Conservation (phyloP, 2,113 vertebrate species). For the Forbesichthys papilliferus region DNA sequence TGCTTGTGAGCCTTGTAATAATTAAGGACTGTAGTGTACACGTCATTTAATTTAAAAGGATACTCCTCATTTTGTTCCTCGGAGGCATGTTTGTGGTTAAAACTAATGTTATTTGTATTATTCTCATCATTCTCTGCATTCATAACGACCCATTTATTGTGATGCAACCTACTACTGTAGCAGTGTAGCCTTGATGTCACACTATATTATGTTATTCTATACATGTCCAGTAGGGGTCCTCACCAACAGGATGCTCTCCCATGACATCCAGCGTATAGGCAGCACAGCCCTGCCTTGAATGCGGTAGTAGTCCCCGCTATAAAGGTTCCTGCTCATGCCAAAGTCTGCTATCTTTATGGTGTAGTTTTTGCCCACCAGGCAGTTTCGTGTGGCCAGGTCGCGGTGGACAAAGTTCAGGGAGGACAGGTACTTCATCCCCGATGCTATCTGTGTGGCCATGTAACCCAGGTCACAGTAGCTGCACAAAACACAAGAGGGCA, state of each 20-base stretch:
- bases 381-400: slow-evolving; percentile 95
- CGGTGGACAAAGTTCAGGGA: slow-evolving; percentile 97
- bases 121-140: no score
- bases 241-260: slow-evolving; percentile 98
- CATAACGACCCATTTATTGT: no score
- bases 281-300: slow-evolving; percentile 96
- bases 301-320: slow-evolving; percentile 97
- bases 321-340: slow-evolving; percentile 98
- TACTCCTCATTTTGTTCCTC: no score
- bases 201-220: background rate
- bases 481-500: slow-evolving; percentile 8
- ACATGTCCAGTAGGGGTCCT: background rate
- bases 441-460: slow-evolving; percentile 95
- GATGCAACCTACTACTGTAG: no score
- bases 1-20: no score
- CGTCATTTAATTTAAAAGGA: no score
- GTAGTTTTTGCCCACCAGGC: slow-evolving; percentile 93
- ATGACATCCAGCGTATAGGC: slow-evolving; percentile 99
- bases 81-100: no score
- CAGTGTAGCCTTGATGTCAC: background rate
- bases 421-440: slow-evolving; percentile 97
- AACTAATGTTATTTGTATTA: no score
- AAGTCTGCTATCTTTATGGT: slow-evolving; percentile 99
- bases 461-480: slow-evolving; percentile 87
- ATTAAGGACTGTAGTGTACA: no score